Base-by-base conservation (phyloP, 2,797 vertebrate genomes). In the Sparidentex hasta region DNA sequence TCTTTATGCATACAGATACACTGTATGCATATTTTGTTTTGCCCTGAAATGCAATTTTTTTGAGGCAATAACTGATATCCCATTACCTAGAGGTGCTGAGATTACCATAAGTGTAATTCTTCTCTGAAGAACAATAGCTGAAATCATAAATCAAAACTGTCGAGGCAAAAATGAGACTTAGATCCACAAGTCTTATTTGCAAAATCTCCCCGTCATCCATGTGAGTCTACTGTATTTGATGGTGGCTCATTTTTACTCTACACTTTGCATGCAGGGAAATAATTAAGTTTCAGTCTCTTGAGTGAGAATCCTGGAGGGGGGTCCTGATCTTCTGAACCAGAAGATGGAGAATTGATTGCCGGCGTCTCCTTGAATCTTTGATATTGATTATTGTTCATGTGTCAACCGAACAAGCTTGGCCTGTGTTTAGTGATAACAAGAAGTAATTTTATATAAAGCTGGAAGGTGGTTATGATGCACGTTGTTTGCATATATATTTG, bases 391-490 rank as follows among this genome's bases (percentile, higher is more conserved):
- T 68, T 62, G 38, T 20, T 14, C 38, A 52, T 58, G 67, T 69
- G 71, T 43, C 63, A 67, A 47, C 38, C 27, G 55, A 66, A 76
- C 20, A 64, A 68, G 71, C 59, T 21, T 65, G 57, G 27, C 57
- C 23, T 64, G 29, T 55, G 63, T 64, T 86, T 57, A 87, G 66
- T 58, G 48, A 78, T 70, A 74, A 80, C 63, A 71, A 77, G 63
- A 85, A 84, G 83, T 67, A n/a, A 54, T 83, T 84, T 74, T n/a
- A 73, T 61, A 58, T 81, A 56, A 65, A 65, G 41, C 71, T 82
- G 58, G 18, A 17, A 18, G 9, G 14, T 61, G 51, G 20, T 54
- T 64, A 12, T 57, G 20, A n/a, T 64, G 38, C 17, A 23, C 27
- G 1, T 33, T 51, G 21, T 51, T 1, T 14, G 27, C 20, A 46